phyloP scores from a whole-genome alignment of 2,113 vertebrate species.

The Lophura nycthemera region DNA sequence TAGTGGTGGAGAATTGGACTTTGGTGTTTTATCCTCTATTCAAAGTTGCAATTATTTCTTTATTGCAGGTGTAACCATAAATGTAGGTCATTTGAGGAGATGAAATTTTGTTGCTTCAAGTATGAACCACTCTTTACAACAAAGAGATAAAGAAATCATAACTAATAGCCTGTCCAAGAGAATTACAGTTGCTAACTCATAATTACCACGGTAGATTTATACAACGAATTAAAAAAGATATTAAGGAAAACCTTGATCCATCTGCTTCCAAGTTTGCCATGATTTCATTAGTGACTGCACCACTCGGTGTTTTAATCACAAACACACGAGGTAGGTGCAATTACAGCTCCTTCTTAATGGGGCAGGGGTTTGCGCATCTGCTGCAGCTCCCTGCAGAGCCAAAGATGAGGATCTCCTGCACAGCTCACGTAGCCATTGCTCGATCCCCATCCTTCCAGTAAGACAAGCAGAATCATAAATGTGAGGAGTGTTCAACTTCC shows the following conservation, averaged over 20 bases:
- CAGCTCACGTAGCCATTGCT: not conserved
- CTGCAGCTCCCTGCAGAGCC: not conserved
- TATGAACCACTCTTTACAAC: constrained; percentile 48
- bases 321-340: not conserved
- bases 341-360: not conserved
- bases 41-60: constrained; percentile 31
- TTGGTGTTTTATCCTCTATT: not conserved
- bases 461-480: not conserved
- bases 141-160: constrained; percentile 65
- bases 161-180: constrained; percentile 64
- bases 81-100: constrained; percentile 76
- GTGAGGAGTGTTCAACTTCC: not conserved
- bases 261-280: not conserved
- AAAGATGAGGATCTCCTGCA: not conserved
- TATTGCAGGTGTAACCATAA: constrained; percentile 37
- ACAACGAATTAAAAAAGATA: constrained; percentile 62
- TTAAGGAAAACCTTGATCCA: constrained; percentile 13
- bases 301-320: constrained; percentile 12
- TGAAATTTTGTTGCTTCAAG: constrained; percentile 47
- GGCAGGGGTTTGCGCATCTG: not conserved
- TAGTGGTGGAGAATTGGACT: not conserved
- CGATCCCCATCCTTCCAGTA: not conserved
- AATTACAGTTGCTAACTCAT: constrained; percentile 74
- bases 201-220: constrained; percentile 77
- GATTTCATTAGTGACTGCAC: constrained; percentile 19